A percentile compares a stretch with the other conserved stretches of the same genome.
These are phyloP conservation scores for Drosophila athabasca DNA, from an alignment of 1,140 invertebrate species.

Conservation along the genomic window DNA sequence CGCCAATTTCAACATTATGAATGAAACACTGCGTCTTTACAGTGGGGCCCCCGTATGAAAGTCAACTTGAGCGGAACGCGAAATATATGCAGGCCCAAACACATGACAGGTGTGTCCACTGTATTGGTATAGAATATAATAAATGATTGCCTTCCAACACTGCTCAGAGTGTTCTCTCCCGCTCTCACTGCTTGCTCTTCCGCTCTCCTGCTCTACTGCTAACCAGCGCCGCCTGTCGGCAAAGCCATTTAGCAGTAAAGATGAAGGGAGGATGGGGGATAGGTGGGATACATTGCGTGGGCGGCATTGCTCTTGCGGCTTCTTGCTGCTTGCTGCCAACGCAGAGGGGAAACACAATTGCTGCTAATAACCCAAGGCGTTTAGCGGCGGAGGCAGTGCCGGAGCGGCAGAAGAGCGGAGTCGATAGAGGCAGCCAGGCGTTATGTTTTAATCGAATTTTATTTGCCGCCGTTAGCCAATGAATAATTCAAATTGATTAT, in stretches of 20 bases:
- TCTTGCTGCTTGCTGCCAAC: not conserved
- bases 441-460: slow-evolving; percentile 81
- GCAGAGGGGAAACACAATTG: slow-evolving; percentile 72
- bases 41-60: not conserved
- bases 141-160: too few relatives aligned
- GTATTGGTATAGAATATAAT: too few relatives aligned
- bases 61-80: slow-evolving; percentile 11
- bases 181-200: too few relatives aligned
- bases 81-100: too few relatives aligned
- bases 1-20: slow-evolving; percentile 50
- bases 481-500: slow-evolving; percentile 82
- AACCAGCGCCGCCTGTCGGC: too few relatives aligned
- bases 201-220: too few relatives aligned
- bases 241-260: too few relatives aligned
- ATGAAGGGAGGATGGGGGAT: not conserved
- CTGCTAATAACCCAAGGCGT: slow-evolving; percentile 76
- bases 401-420: slow-evolving; percentile 9
- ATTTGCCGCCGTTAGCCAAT: slow-evolving; percentile 81
- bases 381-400: slow-evolving; percentile 21
- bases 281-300: slow-evolving; percentile 47
- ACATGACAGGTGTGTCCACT: too few relatives aligned
- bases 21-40: slow-evolving; percentile 31
- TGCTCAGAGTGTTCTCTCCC: too few relatives aligned
- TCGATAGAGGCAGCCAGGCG: slow-evolving; percentile 25
- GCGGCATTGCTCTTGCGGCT: slow-evolving; percentile 47